Percentiles rank a stretch among this genome's conserved stretches.
phyloP scores from a whole-genome alignment of 2,888 invertebrate genomes.

The Caenorhabditis panamensis region DNA sequence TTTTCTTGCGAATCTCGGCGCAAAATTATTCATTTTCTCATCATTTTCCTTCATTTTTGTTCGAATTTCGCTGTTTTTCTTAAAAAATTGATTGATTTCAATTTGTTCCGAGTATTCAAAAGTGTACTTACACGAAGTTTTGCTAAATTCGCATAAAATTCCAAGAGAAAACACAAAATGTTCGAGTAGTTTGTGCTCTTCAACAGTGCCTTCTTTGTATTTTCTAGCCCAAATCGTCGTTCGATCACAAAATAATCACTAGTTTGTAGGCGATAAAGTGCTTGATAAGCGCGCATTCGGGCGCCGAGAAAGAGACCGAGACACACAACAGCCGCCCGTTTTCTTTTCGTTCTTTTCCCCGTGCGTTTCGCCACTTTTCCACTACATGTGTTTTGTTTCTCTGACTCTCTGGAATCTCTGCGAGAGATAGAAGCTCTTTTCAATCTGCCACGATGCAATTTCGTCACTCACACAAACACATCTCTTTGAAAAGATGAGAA shows the following conservation, averaged over 20 bases:
- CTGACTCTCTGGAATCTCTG: slow-evolving; percentile 6
- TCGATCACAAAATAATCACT: slow-evolving; percentile 25
- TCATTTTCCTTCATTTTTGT: neutral
- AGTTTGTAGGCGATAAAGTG: slow-evolving; percentile 41
- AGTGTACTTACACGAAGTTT: no score
- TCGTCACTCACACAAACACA: neutral
- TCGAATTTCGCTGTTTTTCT: no score
- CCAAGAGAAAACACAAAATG: no score
- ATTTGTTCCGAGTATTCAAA: no score
- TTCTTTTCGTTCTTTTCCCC: neutral
- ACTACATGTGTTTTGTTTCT: slow-evolving; percentile 11
- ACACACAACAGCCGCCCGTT: neutral
- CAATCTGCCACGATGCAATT: neutral
- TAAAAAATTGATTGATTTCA: neutral
- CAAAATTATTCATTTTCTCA: slow-evolving; percentile 1
- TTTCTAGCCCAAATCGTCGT: slow-evolving; percentile 14
- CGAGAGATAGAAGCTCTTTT: neutral
- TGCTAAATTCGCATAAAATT: no score
- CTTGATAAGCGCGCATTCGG: slow-evolving; percentile 31
- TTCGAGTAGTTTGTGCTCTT: no score
- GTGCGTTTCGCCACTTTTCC: no score
- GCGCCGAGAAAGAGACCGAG: neutral
- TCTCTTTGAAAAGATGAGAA: slow-evolving; percentile 3
- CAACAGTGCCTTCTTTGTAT: slow-evolving; percentile 6
- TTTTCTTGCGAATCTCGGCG: no score